A percentile compares a stretch with the other conserved stretches of the same genome.
These are phyloP conservation scores for Crossaster papposus DNA, from an alignment of 53 echinoderm and acorn worm genomes.

Conservation along the genomic window DNA sequence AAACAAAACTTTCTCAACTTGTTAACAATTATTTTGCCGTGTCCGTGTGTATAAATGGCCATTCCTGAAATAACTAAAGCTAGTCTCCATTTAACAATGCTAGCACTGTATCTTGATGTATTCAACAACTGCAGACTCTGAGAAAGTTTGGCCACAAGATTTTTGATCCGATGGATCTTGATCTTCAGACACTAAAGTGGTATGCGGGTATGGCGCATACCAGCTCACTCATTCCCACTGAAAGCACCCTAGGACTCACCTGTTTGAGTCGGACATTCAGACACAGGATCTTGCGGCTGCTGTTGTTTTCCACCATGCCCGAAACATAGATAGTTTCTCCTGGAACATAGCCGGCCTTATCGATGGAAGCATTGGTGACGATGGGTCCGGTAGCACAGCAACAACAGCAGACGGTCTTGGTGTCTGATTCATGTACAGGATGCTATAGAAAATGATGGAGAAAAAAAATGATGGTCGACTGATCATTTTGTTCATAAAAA, in stretches of 20 bases:
- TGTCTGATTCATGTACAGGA: slow-evolving; percentile 1
- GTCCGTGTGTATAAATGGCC: too few species aligned
- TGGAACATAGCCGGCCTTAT: slow-evolving; percentile 63
- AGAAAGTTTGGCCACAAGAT: too few species aligned
- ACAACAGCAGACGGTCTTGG: slow-evolving; percentile 70
- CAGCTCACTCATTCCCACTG: too few species aligned
- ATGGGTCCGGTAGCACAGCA: slow-evolving; percentile 72
- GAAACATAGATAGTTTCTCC: slow-evolving; percentile 64
- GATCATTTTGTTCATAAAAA: not conserved
- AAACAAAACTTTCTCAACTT: too few species aligned
- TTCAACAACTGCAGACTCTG: too few species aligned
- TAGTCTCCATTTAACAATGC: too few species aligned
- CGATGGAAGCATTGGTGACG: slow-evolving; percentile 27
- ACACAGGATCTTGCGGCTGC: slow-evolving; percentile 18
- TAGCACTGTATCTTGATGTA: too few species aligned
- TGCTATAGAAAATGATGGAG: slow-evolving; percentile 5
- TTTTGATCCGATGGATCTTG: too few species aligned
- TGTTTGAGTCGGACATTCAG: slow-evolving; percentile 10
- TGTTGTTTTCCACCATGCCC: slow-evolving; percentile 54
- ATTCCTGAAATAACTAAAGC: too few species aligned
- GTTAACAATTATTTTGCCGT: too few species aligned
- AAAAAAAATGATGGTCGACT: not conserved
- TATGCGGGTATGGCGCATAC: too few species aligned
- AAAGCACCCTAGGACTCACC: not conserved
- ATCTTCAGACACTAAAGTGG: too few species aligned